Conservation (phyloP, 1,140 invertebrate species). For the Apolygus lucorum region DNA sequence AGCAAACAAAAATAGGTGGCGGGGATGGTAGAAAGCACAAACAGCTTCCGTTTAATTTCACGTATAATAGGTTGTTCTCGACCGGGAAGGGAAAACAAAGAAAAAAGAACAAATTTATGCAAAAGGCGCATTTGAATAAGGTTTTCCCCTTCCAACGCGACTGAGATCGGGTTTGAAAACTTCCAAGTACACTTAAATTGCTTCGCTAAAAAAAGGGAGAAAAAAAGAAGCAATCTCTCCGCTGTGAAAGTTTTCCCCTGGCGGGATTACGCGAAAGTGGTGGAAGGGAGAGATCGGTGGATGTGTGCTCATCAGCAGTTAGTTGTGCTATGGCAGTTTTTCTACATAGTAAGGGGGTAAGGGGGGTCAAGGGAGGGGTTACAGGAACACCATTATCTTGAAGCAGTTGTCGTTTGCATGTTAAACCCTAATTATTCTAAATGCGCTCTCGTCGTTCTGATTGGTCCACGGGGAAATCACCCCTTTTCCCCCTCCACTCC, state of each 20-base stretch:
- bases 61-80: conserved; percentile 11
- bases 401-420: conserved; percentile 21
- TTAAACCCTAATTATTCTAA: conserved; percentile 17
- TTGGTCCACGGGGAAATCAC: conserved; percentile 14
- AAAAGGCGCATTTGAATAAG: conserved; percentile 11
- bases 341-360: background rate
- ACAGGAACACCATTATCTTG: conserved; percentile 6
- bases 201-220: background rate
- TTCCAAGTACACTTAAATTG: conserved; percentile 3
- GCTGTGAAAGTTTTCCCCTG: background rate
- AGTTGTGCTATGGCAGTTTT: conserved; percentile 8
- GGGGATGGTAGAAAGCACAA: background rate
- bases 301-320: conserved; percentile 19
- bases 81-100: too few relatives aligned
- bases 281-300: background rate
- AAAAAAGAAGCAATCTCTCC: background rate
- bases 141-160: conserved; percentile 5
- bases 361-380: background rate
- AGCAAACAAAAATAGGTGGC: too few relatives aligned
- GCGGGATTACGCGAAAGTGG: background rate
- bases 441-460: conserved; percentile 9
- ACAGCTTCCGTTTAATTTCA: background rate
- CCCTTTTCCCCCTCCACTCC: background rate
- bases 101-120: background rate
- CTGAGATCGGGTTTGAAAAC: background rate